Percentiles rank a stretch among this genome's conserved stretches.
phyloP scores from a whole-genome alignment of 2,888 invertebrate species.

The Aleiodes leptofemur region DNA sequence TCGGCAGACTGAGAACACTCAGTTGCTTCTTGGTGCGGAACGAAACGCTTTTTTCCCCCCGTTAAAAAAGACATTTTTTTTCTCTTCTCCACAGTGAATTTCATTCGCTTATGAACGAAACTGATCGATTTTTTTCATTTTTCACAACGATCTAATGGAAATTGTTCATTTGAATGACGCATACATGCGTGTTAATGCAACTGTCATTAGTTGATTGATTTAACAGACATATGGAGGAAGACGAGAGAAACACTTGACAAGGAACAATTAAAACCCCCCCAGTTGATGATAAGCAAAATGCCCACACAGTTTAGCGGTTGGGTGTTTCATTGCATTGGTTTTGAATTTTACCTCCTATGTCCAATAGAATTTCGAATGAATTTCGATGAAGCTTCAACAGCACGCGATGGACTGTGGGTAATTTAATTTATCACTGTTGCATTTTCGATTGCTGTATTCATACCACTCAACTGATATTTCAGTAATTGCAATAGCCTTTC shows the following conservation, averaged over 20 bases:
- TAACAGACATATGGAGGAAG: conserved; percentile 4
- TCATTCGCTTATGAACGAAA: neutral
- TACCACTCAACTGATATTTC: neutral
- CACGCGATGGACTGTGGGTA: neutral
- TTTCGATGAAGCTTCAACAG: neutral
- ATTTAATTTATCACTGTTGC: conserved; percentile 23
- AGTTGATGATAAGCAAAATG: conserved; percentile 28
- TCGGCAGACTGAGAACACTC: conserved; percentile 27
- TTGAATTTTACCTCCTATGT: neutral
- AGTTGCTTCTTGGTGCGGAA: conserved; percentile 20
- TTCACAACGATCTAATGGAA: neutral
- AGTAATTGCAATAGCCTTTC: conserved; percentile 1
- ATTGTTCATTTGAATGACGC: neutral
- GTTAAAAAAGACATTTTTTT: conserved; percentile 10
- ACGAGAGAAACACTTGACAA: conserved; percentile 19
- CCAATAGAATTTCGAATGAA: conserved; percentile 4
- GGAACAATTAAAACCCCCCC: conserved; percentile 29
- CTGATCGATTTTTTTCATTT: neutral
- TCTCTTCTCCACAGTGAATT: neutral
- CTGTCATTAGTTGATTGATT: conserved; percentile 28
- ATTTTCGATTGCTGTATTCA: conserved; percentile 5
- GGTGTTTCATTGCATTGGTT: conserved; percentile 24
- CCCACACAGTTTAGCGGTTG: conserved; percentile 26
- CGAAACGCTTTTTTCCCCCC: conserved; percentile 15
- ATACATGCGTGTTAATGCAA: conserved; percentile 13